Evolutionary conservation across 2,797 vertebrate genomes (phyloP).

Genomic region (Sebastes hubbsi): DNA sequence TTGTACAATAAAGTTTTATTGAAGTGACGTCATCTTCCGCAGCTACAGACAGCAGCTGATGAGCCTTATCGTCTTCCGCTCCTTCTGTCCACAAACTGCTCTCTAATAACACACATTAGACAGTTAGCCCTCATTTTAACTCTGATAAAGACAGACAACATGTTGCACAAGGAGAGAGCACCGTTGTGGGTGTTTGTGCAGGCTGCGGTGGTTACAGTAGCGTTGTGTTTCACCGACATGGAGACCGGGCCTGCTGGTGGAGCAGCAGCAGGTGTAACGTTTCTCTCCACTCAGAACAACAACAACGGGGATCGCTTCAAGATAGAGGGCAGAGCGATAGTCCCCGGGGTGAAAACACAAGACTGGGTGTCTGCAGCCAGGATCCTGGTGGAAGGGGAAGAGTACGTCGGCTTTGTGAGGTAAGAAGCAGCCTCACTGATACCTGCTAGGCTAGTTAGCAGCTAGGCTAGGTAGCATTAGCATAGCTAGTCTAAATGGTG

Average conservation of each 20-base stretch:
- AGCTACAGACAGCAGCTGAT: slow-evolving; percentile 56
- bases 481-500: slow-evolving; percentile 7
- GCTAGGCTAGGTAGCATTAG: slow-evolving; percentile 41
- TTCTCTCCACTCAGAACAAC: too few relatives aligned
- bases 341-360: slow-evolving; percentile 90
- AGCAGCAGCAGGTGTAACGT: slow-evolving; percentile 26
- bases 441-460: slow-evolving; percentile 1
- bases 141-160: neutral
- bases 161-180: slow-evolving; percentile 16
- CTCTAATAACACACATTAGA: neutral
- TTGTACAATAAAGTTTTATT: slow-evolving; percentile 60
- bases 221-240: slow-evolving; percentile 73
- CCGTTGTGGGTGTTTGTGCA: slow-evolving; percentile 59
- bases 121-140: neutral
- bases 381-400: slow-evolving; percentile 92
- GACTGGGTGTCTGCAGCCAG: slow-evolving; percentile 94
- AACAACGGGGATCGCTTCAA: slow-evolving; percentile 87
- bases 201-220: slow-evolving; percentile 45
- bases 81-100: neutral
- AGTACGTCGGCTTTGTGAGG: slow-evolving; percentile 92
- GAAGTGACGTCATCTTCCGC: slow-evolving; percentile 61
- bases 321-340: slow-evolving; percentile 93
- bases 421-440: slow-evolving; percentile 61
- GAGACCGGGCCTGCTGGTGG: slow-evolving; percentile 74
- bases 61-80: slow-evolving; percentile 1